Base-by-base conservation (phyloP, 2,797 vertebrate genomes). In the Neostethus bicornis region DNA sequence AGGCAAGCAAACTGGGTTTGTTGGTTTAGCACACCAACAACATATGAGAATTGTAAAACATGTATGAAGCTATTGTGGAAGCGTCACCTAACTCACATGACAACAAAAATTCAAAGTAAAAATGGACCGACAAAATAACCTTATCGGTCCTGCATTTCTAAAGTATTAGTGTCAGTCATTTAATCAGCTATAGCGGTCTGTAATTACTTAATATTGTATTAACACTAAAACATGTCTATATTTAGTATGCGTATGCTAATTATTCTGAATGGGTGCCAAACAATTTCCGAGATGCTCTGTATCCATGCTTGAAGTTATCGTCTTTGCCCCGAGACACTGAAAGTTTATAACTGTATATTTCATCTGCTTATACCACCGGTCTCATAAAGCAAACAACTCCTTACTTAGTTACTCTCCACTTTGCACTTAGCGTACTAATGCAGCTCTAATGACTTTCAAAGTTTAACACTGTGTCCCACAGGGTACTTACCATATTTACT, bases 321-420 rank as follows among this genome's bases (percentile, higher is more conserved):
- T 59, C 43, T 59, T 67, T 61, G 53, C 51, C 58, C 28, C 38
- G 8, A 54, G 59, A 56, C 70, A 43, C 25, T 41, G 49, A 5
- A 24, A 31, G 17, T 37, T 9, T 43, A 28, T 17, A 56, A 54
- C 55, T 79, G 28, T 46, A 44, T 34, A 57, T 65, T 72, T 59
- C n/a, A 39, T 43, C 20, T 54, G 66, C 70, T 61, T 74, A 65
- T 64, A 70, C 73, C 74, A 74, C 54, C 47, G 62, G 34, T 16
- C 57, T 66, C 64, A 86, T 83, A 75, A 80, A 80, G 56, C 82
- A 69, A 80, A 85, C 77, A 79, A 85, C 73, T 44, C 65, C 71
- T 75, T 71, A 76, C 82, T 88, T 85, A 78, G 66, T 73, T 79
- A 45, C 73, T 73, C 58, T 78, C 60, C 65, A 58, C 56, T 7